phyloP scores from a whole-genome alignment of 2,113 vertebrate genomes.

The Taurulus bubalis region DNA sequence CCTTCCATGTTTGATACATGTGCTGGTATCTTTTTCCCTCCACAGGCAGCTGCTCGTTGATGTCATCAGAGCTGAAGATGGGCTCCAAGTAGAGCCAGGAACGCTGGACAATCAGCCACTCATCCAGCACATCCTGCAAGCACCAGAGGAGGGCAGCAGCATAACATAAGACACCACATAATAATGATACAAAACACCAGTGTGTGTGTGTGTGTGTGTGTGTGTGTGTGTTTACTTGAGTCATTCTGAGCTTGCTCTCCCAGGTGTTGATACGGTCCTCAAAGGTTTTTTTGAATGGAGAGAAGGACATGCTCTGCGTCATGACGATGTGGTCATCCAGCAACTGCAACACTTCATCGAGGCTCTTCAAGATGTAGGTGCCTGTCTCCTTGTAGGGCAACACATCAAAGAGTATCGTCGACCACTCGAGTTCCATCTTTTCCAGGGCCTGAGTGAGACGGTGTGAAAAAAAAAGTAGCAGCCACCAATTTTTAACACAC shows the following conservation, averaged over 20 bases:
- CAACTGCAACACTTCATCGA: too few species aligned
- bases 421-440: too few species aligned
- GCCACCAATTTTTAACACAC: too few species aligned
- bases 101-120: slow-evolving; percentile 92
- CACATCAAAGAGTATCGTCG: not conserved
- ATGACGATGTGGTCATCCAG: too few species aligned
- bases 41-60: slow-evolving; percentile 89
- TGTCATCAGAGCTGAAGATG: slow-evolving; percentile 94
- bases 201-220: not conserved
- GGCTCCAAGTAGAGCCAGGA: slow-evolving; percentile 94
- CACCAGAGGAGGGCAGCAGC: slow-evolving; percentile 60
- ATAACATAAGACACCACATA: slow-evolving; percentile 10
- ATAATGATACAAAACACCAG: not conserved
- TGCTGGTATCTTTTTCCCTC: slow-evolving; percentile 89
- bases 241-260: slow-evolving; percentile 65
- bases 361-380: too few species aligned
- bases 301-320: too few species aligned
- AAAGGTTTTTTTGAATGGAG: too few species aligned
- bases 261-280: too few species aligned
- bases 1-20: slow-evolving; percentile 89
- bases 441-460: too few species aligned
- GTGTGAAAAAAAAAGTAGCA: too few species aligned
- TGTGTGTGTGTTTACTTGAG: slow-evolving; percentile 83
- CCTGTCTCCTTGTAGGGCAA: too few species aligned
- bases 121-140: slow-evolving; percentile 91